Conservation (phyloP, 2,113 vertebrate genomes). For the Syngnathus scovelli region DNA sequence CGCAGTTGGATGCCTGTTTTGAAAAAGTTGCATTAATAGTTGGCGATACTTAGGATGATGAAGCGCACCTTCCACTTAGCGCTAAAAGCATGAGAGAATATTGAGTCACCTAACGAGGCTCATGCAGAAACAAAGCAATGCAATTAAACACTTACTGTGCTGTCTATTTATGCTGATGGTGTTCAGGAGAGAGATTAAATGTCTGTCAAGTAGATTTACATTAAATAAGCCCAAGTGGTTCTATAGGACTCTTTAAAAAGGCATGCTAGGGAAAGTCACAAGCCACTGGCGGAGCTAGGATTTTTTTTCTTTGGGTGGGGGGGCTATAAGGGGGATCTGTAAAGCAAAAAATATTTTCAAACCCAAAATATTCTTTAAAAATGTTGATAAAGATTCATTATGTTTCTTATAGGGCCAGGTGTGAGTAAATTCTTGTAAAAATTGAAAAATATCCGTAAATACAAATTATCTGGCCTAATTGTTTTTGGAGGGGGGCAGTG, state of each 20-base stretch:
- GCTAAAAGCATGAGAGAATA: neutral
- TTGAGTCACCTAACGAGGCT: constrained; percentile 7
- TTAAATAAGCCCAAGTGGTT: constrained; percentile 3
- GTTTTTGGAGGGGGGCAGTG: no score
- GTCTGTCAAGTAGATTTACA: neutral
- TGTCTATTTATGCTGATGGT: constrained; percentile 4
- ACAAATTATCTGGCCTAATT: no score
- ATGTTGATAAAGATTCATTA: no score
- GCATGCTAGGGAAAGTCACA: neutral
- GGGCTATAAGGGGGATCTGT: no score
- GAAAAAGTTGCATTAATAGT: neutral
- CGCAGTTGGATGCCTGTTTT: neutral
- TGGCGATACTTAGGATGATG: neutral
- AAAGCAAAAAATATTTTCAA: no score
- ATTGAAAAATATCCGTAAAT: no score
- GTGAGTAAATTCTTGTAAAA: no score
- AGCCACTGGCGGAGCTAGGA: no score
- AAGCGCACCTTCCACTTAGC: neutral
- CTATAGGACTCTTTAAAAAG: neutral
- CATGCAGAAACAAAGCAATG: neutral
- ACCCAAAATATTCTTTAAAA: no score
- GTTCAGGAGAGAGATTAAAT: neutral
- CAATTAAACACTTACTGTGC: constrained; percentile 5
- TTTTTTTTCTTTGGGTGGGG: no score
- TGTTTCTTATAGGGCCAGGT: no score